Evolutionary conservation across 2,113 vertebrate species (phyloP), one percentile per base, ranked within the genome.

Genomic region (Prionailurus bengalensis): DNA sequence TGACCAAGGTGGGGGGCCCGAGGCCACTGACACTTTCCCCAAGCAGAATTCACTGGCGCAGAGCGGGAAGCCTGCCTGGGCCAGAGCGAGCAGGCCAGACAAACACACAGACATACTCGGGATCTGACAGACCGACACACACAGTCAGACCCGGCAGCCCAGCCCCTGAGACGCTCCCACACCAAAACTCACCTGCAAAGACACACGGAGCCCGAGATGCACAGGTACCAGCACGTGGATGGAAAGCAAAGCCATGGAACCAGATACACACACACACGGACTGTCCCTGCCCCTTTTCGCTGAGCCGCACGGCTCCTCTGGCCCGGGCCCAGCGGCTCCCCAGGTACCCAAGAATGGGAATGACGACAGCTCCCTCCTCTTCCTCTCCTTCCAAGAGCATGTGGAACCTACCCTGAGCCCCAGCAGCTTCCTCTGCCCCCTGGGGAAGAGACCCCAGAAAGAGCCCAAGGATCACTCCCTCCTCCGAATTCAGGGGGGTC

Each of bases 391-490:
- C 95, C 96, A 93, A 97, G 96, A 96, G 95, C 70, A 96, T 97
- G 94, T 86, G 95, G 97, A 95, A 48, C 91, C 95, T 89, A 92
- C 82, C 27, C 7, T 92, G 92, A 87, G 97, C 48, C 25, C 45
- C 53, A 68, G 23, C 1, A 61, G 65, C 45, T 51, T 96, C 91
- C 84, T 58, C 48, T 48, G 58, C 65, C 48, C 4, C 98, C 95
- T 88, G 89, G 92, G 89, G 92, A 92, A 98, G 97, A 91, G 93
- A 97, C 94, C 96, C 97, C 97, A 86, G 97, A 31, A 36, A 95
- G 97, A 92, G 93, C 6, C 94, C 79, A 5, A 42, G 61, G 2
- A 0, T 21, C 11, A 11, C 48, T n/a, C 27, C 11, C 15, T 31
- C 96, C 70, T 51, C 70, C 51, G 71, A 23, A 82, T 36, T 65